phyloP scores from a whole-genome alignment of 2,888 invertebrate species.

The Ferrisia virgata region DNA sequence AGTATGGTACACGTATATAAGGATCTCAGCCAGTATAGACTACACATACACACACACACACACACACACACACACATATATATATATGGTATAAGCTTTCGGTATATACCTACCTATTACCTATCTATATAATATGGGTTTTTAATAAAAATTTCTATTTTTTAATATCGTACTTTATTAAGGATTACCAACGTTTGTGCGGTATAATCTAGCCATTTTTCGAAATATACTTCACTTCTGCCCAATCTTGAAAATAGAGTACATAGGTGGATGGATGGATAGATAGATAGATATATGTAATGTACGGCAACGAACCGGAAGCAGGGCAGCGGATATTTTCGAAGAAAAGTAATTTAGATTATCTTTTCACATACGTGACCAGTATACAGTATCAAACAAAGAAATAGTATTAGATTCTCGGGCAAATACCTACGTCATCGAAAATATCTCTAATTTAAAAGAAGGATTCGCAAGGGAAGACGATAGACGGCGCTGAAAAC shows the following conservation, averaged over 20 bases:
- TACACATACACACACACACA: too few relatives aligned
- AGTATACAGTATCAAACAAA: conserved; percentile 34
- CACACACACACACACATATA: too few relatives aligned
- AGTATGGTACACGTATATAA: too few relatives aligned
- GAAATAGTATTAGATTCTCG: conserved; percentile 29
- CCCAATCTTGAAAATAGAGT: not conserved
- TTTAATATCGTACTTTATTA: conserved; percentile 32
- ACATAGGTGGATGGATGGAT: not conserved
- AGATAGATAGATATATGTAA: too few relatives aligned
- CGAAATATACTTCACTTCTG: not conserved
- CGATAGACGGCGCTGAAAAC: not conserved
- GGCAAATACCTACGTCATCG: conserved; percentile 39
- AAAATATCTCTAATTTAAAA: conserved; percentile 41
- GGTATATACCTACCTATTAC: not conserved
- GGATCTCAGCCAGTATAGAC: too few relatives aligned
- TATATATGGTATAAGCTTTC: not conserved
- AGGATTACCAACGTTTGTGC: conserved; percentile 21
- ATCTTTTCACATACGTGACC: conserved; percentile 43
- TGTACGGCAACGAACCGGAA: conserved; percentile 24
- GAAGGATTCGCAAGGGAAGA: conserved; percentile 23
- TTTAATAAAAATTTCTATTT: conserved; percentile 28
- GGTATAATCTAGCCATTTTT: conserved; percentile 27
- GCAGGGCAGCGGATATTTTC: conserved; percentile 19
- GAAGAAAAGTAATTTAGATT: conserved; percentile 44
- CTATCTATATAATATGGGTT: not conserved